Evolutionary conservation across 1,140 invertebrate species (phyloP).

Genomic region (Trinorchestia longiramus): DNA sequence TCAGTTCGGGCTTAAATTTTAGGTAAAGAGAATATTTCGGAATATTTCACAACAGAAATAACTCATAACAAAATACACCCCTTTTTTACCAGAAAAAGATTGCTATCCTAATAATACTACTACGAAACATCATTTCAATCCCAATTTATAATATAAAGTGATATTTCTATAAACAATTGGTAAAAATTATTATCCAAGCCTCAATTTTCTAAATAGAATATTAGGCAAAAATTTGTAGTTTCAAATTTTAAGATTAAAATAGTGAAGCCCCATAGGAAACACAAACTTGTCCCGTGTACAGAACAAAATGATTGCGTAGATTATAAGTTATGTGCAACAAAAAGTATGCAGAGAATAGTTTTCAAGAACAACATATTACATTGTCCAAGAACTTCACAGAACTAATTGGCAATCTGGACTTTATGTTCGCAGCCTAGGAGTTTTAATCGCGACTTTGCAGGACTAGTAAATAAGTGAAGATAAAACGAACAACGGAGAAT

Average conservation of each 20-base stretch:
- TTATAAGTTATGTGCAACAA: neutral
- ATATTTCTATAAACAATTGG: no score
- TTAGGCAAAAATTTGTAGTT: neutral
- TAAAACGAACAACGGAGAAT: neutral
- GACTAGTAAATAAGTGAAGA: neutral
- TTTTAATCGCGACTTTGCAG: neutral
- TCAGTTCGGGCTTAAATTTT: no score
- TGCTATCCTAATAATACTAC: no score
- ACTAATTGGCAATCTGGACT: slow-evolving; percentile 7
- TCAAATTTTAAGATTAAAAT: neutral
- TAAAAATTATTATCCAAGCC: no score
- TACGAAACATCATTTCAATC: no score
- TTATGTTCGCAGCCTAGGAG: neutral
- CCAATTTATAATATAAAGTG: no score
- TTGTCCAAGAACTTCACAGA: neutral
- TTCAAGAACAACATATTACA: neutral
- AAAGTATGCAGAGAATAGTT: neutral
- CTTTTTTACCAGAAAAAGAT: no score
- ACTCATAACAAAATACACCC: no score
- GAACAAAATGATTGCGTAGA: neutral
- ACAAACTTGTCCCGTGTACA: neutral
- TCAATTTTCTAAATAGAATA: neutral
- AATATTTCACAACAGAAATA: no score
- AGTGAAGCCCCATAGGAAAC: neutral
- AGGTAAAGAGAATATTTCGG: no score